Percentiles rank a stretch among this genome's conserved stretches.
phyloP scores from a whole-genome alignment of 2,797 vertebrate genomes.

The Cheirogaleus major region DNA sequence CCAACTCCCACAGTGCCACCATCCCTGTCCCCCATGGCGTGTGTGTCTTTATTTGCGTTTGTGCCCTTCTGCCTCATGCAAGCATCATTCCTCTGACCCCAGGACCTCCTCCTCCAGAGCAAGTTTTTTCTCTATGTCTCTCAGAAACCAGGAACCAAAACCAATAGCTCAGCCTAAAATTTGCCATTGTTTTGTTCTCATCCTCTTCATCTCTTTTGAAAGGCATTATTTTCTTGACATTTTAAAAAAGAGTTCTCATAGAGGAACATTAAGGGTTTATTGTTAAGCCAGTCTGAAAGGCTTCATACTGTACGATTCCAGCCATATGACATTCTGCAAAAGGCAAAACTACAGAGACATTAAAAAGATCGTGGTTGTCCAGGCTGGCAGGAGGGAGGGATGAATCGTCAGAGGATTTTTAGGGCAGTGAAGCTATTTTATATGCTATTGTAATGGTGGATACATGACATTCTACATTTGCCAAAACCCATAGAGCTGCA shows the following conservation, averaged over 20 bases:
- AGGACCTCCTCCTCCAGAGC: not conserved
- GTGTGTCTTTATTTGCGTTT: not conserved
- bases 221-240: not conserved
- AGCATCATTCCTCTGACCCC: not conserved
- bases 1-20: fast-evolving
- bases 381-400: not conserved
- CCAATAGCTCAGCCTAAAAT: not conserved
- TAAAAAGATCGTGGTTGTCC: not conserved
- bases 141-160: not conserved
- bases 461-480: not conserved
- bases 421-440: not conserved
- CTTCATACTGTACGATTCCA: not conserved
- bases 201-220: slow-evolving; percentile 7
- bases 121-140: not conserved
- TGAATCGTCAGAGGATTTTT: not conserved
- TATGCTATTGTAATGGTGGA: not conserved
- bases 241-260: not conserved
- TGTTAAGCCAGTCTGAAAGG: not conserved
- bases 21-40: not conserved
- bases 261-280: not conserved
- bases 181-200: not conserved
- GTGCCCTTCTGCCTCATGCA: not conserved
- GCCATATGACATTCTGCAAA: not conserved
- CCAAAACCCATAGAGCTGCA: not conserved
- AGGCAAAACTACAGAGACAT: not conserved